These are phyloP conservation scores for Chloroclystis v-ata DNA, from an alignment of 2,888 invertebrate genomes.

Conservation along the genomic window DNA sequence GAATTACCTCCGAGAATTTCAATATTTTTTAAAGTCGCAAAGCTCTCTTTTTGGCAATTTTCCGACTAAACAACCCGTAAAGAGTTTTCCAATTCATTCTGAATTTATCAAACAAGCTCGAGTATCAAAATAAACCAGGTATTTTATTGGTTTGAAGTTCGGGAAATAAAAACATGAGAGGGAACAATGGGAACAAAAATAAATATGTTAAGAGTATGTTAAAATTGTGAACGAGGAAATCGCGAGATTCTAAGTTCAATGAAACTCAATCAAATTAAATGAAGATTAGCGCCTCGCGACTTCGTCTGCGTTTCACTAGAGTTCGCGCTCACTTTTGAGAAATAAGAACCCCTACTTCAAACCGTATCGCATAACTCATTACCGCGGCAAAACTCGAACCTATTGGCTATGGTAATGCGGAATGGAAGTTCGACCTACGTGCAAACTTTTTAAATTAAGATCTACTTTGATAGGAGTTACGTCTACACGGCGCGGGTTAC, in stretches of 20 bases:
- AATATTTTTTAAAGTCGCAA: neutral
- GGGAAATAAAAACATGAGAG: neutral
- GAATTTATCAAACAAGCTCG: neutral
- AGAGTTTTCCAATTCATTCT: neutral
- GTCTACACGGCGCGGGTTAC: no score
- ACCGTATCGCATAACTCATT: no score
- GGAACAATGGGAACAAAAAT: no score
- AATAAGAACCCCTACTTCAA: no score
- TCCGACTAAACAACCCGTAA: neutral
- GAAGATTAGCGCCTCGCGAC: no score
- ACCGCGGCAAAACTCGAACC: no score
- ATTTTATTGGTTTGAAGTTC: neutral
- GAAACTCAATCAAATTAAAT: no score
- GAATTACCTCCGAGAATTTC: constrained; percentile 1
- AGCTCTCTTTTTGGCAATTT: neutral
- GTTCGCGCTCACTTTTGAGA: no score
- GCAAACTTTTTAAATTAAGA: constrained; percentile 13
- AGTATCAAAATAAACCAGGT: neutral
- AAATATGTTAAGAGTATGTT: no score
- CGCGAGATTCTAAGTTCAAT: no score
- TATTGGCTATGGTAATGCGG: constrained; percentile 8
- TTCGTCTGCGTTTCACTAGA: no score
- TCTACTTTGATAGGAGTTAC: constrained; percentile 1
- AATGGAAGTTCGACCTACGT: constrained; percentile 5
- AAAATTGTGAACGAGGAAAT: no score